phyloP scores from a whole-genome alignment of 2,888 invertebrate genomes.

The Orgyia antiqua region DNA sequence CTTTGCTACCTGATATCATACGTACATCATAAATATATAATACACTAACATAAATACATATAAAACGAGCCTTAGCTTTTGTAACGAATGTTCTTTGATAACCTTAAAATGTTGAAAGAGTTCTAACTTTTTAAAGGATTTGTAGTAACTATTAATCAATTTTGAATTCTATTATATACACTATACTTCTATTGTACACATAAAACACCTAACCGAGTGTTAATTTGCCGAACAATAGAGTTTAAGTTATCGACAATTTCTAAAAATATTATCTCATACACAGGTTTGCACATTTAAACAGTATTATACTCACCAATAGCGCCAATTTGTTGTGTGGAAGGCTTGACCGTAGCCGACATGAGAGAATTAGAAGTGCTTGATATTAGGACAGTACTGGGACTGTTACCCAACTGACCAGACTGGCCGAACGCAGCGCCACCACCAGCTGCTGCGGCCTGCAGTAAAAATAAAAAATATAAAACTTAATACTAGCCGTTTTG shows the following conservation, averaged over 20 bases:
- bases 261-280: too few species aligned
- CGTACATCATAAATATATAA: background rate
- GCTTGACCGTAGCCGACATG: slow-evolving; percentile 93
- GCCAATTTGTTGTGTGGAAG: slow-evolving; percentile 88
- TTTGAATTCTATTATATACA: too few species aligned
- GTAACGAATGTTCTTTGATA: too few species aligned
- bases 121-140: too few species aligned
- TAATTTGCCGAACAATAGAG: too few species aligned
- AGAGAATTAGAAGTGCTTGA: slow-evolving; percentile 92
- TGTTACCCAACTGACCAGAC: slow-evolving; percentile 87
- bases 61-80: too few species aligned
- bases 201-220: too few species aligned
- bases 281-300: background rate
- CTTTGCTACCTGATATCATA: slow-evolving; percentile 50
- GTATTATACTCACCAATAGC: slow-evolving; percentile 81
- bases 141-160: too few species aligned
- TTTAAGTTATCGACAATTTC: too few species aligned
- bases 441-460: slow-evolving; percentile 70
- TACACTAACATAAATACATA: background rate
- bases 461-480: slow-evolving; percentile 13
- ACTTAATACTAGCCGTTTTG: background rate
- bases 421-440: slow-evolving; percentile 86
- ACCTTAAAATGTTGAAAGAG: too few species aligned
- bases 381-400: slow-evolving; percentile 92
- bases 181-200: too few species aligned